Percentiles rank a stretch among this genome's conserved stretches.
Conservation (phyloP, 1,140 invertebrate genomes). For the Macrobrachium rosenbergii region DNA sequence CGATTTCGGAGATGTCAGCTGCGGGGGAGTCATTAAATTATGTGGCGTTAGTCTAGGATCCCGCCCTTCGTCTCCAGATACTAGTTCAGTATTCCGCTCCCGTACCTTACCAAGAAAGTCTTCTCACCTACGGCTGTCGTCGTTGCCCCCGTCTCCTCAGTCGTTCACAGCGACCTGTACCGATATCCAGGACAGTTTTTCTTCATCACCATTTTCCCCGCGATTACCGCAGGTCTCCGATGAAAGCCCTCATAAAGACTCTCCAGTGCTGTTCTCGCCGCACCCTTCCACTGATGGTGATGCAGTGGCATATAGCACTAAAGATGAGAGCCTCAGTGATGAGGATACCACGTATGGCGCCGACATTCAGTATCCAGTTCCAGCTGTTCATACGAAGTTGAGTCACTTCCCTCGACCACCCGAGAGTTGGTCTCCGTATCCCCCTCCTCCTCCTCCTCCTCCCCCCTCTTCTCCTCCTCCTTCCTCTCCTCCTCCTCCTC, state of each 20-base stretch:
- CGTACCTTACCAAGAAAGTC: conserved; percentile 40
- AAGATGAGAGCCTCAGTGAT: not conserved
- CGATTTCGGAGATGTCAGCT: conserved; percentile 22
- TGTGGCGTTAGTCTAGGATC: conserved; percentile 53
- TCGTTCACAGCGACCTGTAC: no score
- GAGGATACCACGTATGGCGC: no score
- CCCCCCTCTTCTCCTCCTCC: no score
- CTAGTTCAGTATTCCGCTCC: conserved; percentile 46
- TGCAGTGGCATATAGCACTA: not conserved
- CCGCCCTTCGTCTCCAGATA: conserved; percentile 34
- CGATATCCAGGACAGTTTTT: not conserved
- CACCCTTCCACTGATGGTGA: not conserved
- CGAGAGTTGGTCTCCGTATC: no score
- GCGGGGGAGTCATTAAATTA: conserved; percentile 35
- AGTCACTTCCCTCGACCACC: no score
- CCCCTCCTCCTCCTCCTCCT: no score
- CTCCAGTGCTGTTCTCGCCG: no score
- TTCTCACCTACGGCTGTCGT: conserved; percentile 1
- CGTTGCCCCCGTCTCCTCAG: conserved; percentile 18
- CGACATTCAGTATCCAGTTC: no score
- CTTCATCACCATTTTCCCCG: conserved; percentile 6
- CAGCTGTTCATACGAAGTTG: no score
- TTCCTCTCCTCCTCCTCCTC: no score
- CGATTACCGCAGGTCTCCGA: not conserved
- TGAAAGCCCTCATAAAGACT: not conserved